Evolutionary conservation across 2,797 vertebrate genomes (phyloP), one percentile per base, ranked within the genome.

Genomic region (Setipinna tenuifilis): DNA sequence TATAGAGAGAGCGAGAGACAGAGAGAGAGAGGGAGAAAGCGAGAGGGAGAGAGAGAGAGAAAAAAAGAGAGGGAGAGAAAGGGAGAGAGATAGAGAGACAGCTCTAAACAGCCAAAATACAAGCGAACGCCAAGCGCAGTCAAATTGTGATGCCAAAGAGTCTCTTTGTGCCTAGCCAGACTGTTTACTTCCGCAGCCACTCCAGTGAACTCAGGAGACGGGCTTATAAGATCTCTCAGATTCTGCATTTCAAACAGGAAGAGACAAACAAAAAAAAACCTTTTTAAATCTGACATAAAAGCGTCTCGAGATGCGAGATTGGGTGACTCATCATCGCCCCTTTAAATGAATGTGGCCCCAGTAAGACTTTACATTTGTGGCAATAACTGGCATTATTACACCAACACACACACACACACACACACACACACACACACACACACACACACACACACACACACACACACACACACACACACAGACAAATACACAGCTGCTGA

Each of bases 241-340:
- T 9, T 25, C 31, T 78, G 71, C 71, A 44, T 78, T 78, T 78
- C 35, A 78, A 78, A 44, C 71, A 28, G 28, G 3, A 16, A 6
- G 31, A 75, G 50, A 54, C 50, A 54, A 54, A 54, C 50, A 17
- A 71, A 71, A 75, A 75, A 75, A 19, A 75, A 7, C 28, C 71
- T 41, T 31, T 75, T 31, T 75, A 75, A 75, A 75, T 75, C 65
- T 31, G 65, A 41, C 16, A 75, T 41, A 28, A 75, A 71, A 71
- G 65, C 28, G 12, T 16, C 68, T 35, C 3, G 28, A 35, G 23
- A 28, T 28, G 62, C 25, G 17, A 41, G 68, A 75, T 41, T 3
- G 31, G 17, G 71, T 78, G 71, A 78, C 71, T 44, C 71, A 44
- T 78, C 71, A 44, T 78, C 35, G 31, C 16, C 35, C 35, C 35